Base-by-base conservation (phyloP, 2,113 vertebrate genomes). In the Amazona vittata region DNA sequence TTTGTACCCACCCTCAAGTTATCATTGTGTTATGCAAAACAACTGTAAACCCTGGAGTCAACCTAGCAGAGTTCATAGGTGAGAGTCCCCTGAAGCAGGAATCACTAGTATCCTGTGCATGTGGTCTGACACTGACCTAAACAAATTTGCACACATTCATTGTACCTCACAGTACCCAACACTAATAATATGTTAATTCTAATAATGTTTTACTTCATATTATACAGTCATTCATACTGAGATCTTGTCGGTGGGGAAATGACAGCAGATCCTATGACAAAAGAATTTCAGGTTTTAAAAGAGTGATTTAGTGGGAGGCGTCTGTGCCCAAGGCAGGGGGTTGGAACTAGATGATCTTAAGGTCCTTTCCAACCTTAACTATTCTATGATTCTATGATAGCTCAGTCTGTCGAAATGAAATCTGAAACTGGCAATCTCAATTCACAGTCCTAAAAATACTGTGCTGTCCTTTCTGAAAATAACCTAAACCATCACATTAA, bases 401-500 rank as follows among this genome's bases (percentile, higher is more conserved):
- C 44, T 76, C 65, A 82, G 25, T 89, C 62, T 87, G 52, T 79
- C 47, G 88, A 90, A 95, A 92, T 84, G 55, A 78, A 86, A 92
- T 92, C 43, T 59, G 78, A 52, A 92, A 82, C 77, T 94, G 88
- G 47, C 83, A 94, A 89, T 43, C 44, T 89, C 64, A 68, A 26
- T 81, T 89, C 77, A 81, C 60, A 84, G 65, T 75, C 47, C 83
- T 93, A 93, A 95, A 96, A 95, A 94, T 90, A 96, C 29, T 8
- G 0, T 74, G 33, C 79, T 90, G 70, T 93, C 88, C 90, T 92
- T 96, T 90, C 90, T 95, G 94, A 90, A 90, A 83, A n/a, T 77
- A 86, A 92, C 70, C 70, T 77, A 95, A 95, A 50, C 78, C n/a
- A 53, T 74, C 75, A 80, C 59, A 88, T 94, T 86, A 88, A 59